Conservation (phyloP, 2,888 invertebrate species). For the Stratiomys singularior region DNA sequence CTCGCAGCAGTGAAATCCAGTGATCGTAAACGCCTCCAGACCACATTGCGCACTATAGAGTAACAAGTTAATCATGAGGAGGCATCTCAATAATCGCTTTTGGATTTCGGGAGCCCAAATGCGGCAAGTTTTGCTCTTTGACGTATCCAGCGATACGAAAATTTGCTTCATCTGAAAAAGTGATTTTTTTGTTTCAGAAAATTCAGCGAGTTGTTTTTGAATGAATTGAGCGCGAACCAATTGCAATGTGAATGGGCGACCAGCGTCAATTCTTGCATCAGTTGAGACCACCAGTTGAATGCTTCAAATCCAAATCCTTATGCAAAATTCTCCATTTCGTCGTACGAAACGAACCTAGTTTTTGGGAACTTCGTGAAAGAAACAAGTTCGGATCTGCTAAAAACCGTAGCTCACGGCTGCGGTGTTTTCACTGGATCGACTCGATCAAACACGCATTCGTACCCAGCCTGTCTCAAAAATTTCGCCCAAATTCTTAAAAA, state of each 20-base stretch:
- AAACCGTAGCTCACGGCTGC: constrained; percentile 21
- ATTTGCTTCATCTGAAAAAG: neutral
- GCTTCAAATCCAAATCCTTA: constrained; percentile 40
- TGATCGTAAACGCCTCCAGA: no score
- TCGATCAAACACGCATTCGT: constrained; percentile 38
- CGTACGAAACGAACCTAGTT: constrained; percentile 20
- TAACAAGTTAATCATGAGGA: no score
- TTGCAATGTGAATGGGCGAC: constrained; percentile 50
- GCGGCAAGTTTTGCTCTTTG: neutral
- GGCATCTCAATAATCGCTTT: no score
- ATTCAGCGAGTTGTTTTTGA: constrained; percentile 37
- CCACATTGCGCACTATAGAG: no score
- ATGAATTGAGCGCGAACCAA: constrained; percentile 48
- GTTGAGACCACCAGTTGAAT: constrained; percentile 43
- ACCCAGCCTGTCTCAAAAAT: constrained; percentile 5
- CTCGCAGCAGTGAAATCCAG: no score
- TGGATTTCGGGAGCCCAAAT: neutral
- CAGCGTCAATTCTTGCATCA: constrained; percentile 53
- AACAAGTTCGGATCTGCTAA: constrained; percentile 34
- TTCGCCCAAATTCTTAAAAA: constrained; percentile 10
- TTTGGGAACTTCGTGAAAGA: constrained; percentile 23
- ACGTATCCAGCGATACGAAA: neutral
- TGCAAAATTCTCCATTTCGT: constrained; percentile 30
- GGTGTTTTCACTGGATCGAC: constrained; percentile 40
- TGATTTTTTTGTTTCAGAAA: neutral